A percentile compares a stretch with the other conserved stretches of the same genome.
These are phyloP conservation scores for Alouatta palliata DNA, from an alignment of 2,113 vertebrate genomes.

Conservation along the genomic window DNA sequence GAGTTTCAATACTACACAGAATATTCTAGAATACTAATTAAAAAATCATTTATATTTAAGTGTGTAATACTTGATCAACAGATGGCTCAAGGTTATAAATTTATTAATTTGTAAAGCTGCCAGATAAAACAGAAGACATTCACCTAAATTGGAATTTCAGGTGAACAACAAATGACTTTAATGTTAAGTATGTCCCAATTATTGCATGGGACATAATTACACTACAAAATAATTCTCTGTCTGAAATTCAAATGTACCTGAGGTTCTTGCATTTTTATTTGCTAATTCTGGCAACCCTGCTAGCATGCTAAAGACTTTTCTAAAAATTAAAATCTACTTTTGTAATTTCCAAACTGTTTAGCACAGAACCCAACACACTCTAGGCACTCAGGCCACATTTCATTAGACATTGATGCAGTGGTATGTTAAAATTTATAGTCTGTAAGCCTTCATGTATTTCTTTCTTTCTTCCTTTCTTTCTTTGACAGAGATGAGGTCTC, in stretches of 20 bases:
- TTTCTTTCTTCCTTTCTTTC: no score
- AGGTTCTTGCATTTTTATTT: not conserved
- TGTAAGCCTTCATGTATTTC: not conserved
- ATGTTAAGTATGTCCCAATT: not conserved
- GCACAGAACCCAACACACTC: not conserved
- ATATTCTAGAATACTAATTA: not conserved
- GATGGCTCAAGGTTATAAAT: not conserved
- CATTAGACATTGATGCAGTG: not conserved
- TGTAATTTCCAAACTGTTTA: not conserved
- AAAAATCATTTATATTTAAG: constrained; percentile 9
- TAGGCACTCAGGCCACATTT: not conserved
- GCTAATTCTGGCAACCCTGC: not conserved
- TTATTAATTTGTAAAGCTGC: not conserved
- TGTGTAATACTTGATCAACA: not conserved
- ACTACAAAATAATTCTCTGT: not conserved
- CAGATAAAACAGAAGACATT: constrained; percentile 4
- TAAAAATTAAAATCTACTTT: not conserved
- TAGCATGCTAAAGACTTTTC: not conserved
- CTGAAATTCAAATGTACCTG: not conserved
- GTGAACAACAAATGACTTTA: not conserved
- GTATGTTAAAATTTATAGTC: not conserved
- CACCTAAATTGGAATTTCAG: not conserved
- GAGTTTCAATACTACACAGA: not conserved
- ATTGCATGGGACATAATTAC: not conserved
- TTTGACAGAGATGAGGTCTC: no score